A percentile compares a stretch with the other conserved stretches of the same genome.
These are phyloP conservation scores for Condylostylus longicornis DNA, from an alignment of 1,140 invertebrate genomes.

Conservation along the genomic window DNA sequence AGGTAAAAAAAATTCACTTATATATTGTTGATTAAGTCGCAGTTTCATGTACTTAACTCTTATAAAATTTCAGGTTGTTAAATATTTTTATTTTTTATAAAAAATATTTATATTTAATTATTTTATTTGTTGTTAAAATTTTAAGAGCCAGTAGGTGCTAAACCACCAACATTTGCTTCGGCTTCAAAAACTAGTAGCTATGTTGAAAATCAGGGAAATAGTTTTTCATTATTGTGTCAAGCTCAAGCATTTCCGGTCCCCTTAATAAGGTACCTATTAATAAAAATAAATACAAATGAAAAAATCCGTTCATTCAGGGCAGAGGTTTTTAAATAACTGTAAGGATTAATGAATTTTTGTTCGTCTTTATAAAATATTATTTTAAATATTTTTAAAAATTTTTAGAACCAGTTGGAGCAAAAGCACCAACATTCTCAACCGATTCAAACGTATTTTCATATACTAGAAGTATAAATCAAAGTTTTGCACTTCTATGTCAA, in stretches of 20 bases:
- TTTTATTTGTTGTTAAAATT: constrained; percentile 1
- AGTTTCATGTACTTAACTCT: too few species aligned
- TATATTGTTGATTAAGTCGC: constrained; percentile 2
- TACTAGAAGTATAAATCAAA: constrained; percentile 33
- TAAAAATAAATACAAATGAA: constrained; percentile 6
- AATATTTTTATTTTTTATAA: not conserved
- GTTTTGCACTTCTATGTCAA: constrained; percentile 17
- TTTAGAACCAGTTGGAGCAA: constrained; percentile 48
- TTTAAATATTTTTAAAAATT: constrained; percentile 14
- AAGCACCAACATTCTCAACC: constrained; percentile 51
- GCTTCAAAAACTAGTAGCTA: constrained; percentile 52
- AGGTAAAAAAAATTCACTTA: constrained; percentile 30
- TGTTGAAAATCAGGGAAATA: constrained; percentile 34
- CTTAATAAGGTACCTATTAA: constrained; percentile 2
- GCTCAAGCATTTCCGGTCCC: constrained; percentile 57
- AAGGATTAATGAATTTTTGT: not conserved
- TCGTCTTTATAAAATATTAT: not conserved
- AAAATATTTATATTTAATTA: not conserved
- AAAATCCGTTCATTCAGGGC: too few species aligned
- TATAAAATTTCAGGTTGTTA: not conserved
- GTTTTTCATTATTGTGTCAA: constrained; percentile 55
- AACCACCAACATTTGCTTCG: constrained; percentile 35
- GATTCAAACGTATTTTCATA: constrained; percentile 50
- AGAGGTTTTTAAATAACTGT: not conserved
- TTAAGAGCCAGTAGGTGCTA: constrained; percentile 46